phyloP scores from a whole-genome alignment of 2,113 vertebrate genomes.

The Philantomba maxwellii region DNA sequence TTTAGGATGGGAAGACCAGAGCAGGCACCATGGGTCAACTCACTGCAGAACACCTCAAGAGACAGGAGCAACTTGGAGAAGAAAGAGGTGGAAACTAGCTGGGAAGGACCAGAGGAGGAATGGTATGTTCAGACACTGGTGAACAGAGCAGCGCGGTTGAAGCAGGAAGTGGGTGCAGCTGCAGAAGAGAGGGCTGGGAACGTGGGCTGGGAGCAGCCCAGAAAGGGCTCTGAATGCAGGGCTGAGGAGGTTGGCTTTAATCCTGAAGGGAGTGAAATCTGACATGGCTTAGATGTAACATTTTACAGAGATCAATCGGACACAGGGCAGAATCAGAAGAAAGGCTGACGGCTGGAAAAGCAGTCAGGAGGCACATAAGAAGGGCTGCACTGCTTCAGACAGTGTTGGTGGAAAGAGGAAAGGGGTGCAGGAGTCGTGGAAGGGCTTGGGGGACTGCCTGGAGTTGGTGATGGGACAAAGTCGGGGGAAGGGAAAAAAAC shows the following conservation, averaged over 20 bases:
- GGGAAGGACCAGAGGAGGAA: neutral
- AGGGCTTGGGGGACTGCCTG: neutral
- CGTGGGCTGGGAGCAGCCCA: neutral
- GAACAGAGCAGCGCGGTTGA: neutral
- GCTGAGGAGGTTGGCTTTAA: conserved; percentile 4
- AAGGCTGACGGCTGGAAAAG: neutral
- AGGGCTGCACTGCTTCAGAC: neutral
- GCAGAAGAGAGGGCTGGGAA: neutral
- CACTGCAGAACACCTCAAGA: neutral
- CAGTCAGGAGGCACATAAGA: neutral
- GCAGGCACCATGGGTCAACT: neutral
- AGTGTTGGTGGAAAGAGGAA: neutral
- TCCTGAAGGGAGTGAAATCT: conserved; percentile 35
- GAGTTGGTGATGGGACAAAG: neutral
- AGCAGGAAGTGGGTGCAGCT: neutral
- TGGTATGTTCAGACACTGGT: neutral
- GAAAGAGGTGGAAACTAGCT: neutral
- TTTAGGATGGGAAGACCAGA: neutral
- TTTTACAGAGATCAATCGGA: conserved; percentile 18
- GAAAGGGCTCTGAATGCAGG: neutral
- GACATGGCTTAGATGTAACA: conserved; percentile 11
- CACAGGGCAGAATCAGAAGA: conserved; percentile 8
- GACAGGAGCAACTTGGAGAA: neutral
- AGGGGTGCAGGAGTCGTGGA: neutral
- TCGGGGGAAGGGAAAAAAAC: neutral